Evolutionary conservation across 2,888 invertebrate genomes (phyloP).

Genomic region (Deilephila porcellus): DNA sequence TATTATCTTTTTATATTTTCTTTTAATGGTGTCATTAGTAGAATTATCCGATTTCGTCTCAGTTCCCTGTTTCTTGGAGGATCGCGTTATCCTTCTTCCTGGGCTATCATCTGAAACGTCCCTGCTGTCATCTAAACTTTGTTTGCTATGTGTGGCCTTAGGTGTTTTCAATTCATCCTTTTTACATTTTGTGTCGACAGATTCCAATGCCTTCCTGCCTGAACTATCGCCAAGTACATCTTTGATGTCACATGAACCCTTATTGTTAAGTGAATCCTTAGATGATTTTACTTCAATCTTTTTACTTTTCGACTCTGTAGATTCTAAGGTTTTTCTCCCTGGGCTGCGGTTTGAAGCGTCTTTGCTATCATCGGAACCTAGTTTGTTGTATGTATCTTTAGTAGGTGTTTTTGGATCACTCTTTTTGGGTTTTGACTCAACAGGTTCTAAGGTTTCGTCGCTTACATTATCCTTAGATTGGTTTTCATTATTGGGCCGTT

Average conservation of each 20-base stretch:
- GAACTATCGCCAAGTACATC: too few species aligned
- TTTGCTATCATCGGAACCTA: slow-evolving; percentile 26
- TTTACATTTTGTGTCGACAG: slow-evolving; percentile 10
- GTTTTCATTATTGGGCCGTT: slow-evolving; percentile 49
- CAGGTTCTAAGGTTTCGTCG: slow-evolving; percentile 6
- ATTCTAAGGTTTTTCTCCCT: too few species aligned
- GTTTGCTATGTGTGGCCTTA: slow-evolving; percentile 35
- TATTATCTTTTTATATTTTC: slow-evolving; percentile 40
- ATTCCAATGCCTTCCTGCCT: too few species aligned
- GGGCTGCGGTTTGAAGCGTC: background rate
- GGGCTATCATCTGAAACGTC: slow-evolving; percentile 33
- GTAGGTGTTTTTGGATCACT: background rate
- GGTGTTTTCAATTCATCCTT: slow-evolving; percentile 33
- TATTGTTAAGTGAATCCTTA: too few species aligned
- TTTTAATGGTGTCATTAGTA: slow-evolving; percentile 31
- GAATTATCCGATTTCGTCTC: slow-evolving; percentile 34
- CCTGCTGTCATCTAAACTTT: slow-evolving; percentile 36
- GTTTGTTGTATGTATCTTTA: slow-evolving; percentile 27
- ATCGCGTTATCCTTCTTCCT: slow-evolving; percentile 57
- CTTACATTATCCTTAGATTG: background rate
- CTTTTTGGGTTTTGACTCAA: background rate
- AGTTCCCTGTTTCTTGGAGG: slow-evolving; percentile 46
- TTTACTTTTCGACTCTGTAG: too few species aligned
- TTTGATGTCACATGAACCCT: too few species aligned
- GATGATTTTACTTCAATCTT: too few species aligned